phyloP scores from a whole-genome alignment of 2,797 vertebrate genomes.

The Ceryle rudis region DNA sequence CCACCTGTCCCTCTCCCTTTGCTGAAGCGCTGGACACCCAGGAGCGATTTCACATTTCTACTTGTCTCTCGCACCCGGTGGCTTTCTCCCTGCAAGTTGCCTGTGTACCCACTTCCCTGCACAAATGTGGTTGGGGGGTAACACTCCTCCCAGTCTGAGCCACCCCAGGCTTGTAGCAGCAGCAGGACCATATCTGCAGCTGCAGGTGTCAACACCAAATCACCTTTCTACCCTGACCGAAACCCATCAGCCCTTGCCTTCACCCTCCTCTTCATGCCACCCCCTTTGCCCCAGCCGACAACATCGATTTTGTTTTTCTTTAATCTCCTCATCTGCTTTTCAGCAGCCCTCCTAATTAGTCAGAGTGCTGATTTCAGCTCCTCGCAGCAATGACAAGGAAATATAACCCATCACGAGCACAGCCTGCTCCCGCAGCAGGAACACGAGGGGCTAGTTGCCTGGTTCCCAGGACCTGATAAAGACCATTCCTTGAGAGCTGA shows the following conservation, averaged over 20 bases:
- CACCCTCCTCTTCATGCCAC: not conserved
- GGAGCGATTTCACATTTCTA: not conserved
- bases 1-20: not conserved
- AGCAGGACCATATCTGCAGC: not conserved
- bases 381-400: not conserved
- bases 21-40: not conserved
- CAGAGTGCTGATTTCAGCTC: constrained; percentile 34
- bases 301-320: not conserved
- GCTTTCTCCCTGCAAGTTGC: not conserved
- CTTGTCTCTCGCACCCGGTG: not conserved
- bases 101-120: not conserved
- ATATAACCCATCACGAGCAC: not conserved
- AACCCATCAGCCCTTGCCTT: not conserved
- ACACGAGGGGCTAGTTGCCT: not conserved
- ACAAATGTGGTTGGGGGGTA: accelerated
- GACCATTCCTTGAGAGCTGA: not conserved
- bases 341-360: constrained; percentile 2
- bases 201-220: not conserved
- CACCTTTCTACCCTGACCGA: not conserved
- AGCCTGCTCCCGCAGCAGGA: not conserved
- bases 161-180: not conserved
- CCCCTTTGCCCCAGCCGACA: not conserved
- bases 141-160: not conserved
- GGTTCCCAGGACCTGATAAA: not conserved
- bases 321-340: not conserved